Evolutionary conservation across 1,140 invertebrate species (phyloP), one percentile per base, ranked within the genome.

Genomic region (Procambarus virginalis): DNA sequence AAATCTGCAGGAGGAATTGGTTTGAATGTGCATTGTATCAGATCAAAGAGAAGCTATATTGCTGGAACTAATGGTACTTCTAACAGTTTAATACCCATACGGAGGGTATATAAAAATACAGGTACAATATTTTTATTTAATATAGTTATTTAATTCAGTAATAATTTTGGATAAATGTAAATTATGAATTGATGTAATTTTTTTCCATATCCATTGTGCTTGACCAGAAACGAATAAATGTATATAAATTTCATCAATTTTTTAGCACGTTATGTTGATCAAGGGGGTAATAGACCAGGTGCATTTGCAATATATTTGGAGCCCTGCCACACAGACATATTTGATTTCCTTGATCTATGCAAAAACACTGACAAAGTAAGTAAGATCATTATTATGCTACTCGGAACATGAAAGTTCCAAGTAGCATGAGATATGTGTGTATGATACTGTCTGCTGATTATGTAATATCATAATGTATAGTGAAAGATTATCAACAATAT

Each of bases 291-390:
- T 93, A 95, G 98, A 92, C 98, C 99, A 17, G 98, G 99, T 58
- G 98, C 98, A n/a, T 99, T 99, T 95, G 98, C 99, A 17, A 97
- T 99, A 89, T 99, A 99, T 93, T 93, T 99, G 45, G 99, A 99
- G 94, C 99, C 99, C 3, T 99, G 99, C 99, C 99, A 99, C 95
- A 96, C 98, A 0, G 98, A 99, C 94, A 95, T 99, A 78, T 98
- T 99, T 94, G 98, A 99, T 86, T 99, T 99, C 94, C 94, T 99
- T 75, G 97, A 99, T 93, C 94, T 99, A 60, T 97, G 97, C 92
- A 99, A 99, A 93, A 99, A 99, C 94, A 98, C 97, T 77, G 98
- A 98, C 58, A 97, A 97, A 76, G 91, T 89, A 51, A 70, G 73
- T 58, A 58, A 9, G 55, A 58, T 34, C 34, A 34, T 34, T 34